phyloP scores from a whole-genome alignment of 2,888 invertebrate species.

The Neria commutata region DNA sequence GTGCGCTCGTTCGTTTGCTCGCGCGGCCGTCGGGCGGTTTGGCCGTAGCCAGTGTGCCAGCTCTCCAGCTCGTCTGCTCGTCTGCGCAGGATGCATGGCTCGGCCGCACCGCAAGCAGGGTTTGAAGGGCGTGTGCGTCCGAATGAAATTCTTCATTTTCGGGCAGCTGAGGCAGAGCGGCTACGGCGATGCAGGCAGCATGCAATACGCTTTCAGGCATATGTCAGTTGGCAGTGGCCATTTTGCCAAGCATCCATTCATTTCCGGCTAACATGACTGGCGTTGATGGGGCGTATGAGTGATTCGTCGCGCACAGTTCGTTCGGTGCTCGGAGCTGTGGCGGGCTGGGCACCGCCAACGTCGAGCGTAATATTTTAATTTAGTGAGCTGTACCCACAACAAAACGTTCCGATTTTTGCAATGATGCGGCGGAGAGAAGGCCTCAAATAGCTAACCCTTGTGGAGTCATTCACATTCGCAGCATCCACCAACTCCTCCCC shows the following conservation, averaged over 20 bases:
- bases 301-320: not conserved
- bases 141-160: conserved; percentile 13
- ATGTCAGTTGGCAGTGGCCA: not conserved
- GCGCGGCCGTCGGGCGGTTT: not conserved
- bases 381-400: no score
- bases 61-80: not conserved
- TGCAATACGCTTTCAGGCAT: not conserved
- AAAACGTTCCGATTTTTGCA: no score
- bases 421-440: no score
- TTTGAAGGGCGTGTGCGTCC: no score
- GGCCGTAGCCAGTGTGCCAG: not conserved
- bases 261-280: not conserved
- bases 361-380: no score
- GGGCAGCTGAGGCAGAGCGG: no score
- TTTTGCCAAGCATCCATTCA: not conserved
- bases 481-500: no score
- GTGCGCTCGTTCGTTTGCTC: not conserved
- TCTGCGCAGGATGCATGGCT: not conserved
- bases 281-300: not conserved
- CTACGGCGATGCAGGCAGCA: no score
- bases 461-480: no score
- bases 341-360: no score
- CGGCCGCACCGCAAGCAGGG: not conserved
- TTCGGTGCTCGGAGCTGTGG: no score
- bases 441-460: no score